phyloP scores from a whole-genome alignment of 2,797 vertebrate species.

The Margarornis squamiger region DNA sequence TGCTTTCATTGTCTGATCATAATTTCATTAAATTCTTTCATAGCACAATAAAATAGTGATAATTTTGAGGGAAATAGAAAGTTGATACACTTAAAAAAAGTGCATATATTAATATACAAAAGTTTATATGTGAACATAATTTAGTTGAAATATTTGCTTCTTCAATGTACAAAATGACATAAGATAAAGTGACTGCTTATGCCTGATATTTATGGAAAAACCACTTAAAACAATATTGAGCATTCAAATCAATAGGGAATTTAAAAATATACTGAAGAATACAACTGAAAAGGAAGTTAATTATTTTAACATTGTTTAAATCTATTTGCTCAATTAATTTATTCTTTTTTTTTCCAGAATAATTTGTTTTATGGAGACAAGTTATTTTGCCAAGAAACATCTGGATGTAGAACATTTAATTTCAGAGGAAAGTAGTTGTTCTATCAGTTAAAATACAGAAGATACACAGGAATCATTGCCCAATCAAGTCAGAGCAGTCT shows the following conservation, averaged over 20 bases:
- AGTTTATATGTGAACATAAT: background rate
- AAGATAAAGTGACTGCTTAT: background rate
- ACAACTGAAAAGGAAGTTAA: background rate
- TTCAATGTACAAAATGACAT: background rate
- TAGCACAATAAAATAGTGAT: background rate
- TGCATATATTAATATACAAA: rapidly evolving
- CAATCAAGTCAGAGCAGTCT: background rate
- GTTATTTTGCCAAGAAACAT: background rate
- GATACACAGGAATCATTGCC: background rate
- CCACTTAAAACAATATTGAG: background rate
- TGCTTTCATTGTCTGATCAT: background rate
- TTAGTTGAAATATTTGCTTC: background rate
- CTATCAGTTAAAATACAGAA: background rate
- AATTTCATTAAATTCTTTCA: background rate
- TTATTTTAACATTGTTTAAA: background rate
- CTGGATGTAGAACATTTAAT: background rate
- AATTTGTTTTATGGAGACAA: background rate
- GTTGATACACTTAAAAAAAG: background rate
- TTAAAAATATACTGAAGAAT: background rate
- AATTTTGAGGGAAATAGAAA: background rate
- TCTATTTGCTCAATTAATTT: background rate
- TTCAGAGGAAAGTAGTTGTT: background rate
- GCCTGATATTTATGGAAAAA: background rate
- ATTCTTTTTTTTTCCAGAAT: background rate
- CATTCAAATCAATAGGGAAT: background rate